Evolutionary conservation across 1,140 invertebrate genomes (phyloP).

Genomic region (Drosophila truncata): DNA sequence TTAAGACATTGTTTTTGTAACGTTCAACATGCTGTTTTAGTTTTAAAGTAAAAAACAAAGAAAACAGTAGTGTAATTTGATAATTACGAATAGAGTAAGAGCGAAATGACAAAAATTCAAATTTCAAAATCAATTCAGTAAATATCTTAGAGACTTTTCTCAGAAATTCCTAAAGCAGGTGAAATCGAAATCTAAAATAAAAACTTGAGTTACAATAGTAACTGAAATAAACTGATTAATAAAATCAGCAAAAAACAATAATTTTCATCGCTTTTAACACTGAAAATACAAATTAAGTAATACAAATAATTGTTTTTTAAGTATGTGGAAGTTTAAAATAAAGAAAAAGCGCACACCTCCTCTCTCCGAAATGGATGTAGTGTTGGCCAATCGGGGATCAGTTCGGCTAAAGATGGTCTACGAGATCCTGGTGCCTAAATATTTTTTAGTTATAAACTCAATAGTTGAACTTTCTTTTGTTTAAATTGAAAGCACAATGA

Average conservation of each 20-base stretch:
- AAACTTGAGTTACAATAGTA: not conserved
- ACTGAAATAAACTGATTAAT: slow-evolving; percentile 1
- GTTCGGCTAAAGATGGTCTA: slow-evolving; percentile 95
- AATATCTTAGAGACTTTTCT: not conserved
- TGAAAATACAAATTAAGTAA: slow-evolving; percentile 24
- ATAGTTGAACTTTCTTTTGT: slow-evolving; percentile 1
- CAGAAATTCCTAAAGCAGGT: not conserved
- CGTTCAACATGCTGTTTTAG: not conserved
- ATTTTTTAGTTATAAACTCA: slow-evolving; percentile 17
- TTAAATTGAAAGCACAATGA: not conserved
- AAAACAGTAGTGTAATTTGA: not conserved
- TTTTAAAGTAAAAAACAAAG: not conserved
- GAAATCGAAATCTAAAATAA: not conserved
- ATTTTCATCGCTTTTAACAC: not conserved
- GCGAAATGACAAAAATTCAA: slow-evolving; percentile 5
- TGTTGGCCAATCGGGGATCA: slow-evolving; percentile 98
- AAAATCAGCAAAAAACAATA: slow-evolving; percentile 39
- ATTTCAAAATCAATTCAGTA: slow-evolving; percentile 1
- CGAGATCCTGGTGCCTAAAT: slow-evolving; percentile 89
- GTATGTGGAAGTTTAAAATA: slow-evolving; percentile 10
- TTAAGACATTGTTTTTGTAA: not conserved
- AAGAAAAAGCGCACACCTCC: slow-evolving; percentile 78
- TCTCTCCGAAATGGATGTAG: slow-evolving; percentile 92
- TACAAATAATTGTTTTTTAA: slow-evolving; percentile 13
- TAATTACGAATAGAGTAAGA: not conserved